phyloP scores from a whole-genome alignment of 1,140 invertebrate genomes.

The Aphelinus atriplicis region DNA sequence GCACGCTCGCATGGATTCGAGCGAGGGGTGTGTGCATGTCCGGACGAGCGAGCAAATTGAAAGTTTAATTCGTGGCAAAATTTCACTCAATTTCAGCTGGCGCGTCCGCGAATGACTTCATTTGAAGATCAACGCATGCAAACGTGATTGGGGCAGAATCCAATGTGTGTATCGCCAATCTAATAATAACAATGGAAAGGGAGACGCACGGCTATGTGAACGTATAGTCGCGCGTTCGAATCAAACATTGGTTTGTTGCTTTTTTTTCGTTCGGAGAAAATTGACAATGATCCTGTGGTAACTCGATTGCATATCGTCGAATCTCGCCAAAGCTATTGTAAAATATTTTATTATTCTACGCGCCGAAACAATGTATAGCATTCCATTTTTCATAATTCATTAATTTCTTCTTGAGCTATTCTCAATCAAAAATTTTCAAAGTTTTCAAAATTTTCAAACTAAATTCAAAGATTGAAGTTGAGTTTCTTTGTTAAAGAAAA shows the following conservation, averaged over 20 bases:
- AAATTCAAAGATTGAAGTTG: no score
- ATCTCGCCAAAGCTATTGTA: neutral
- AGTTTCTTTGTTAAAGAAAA: no score
- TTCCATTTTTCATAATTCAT: no score
- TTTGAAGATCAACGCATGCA: slow-evolving; percentile 31
- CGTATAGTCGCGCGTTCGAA: neutral
- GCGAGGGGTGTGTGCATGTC: neutral
- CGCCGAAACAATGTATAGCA: no score
- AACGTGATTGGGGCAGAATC: slow-evolving; percentile 7
- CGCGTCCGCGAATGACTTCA: slow-evolving; percentile 21
- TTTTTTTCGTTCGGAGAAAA: slow-evolving; percentile 2
- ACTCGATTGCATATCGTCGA: neutral
- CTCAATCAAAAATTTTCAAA: no score
- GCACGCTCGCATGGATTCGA: no score
- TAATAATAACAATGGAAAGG: slow-evolving; percentile 25
- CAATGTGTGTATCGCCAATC: neutral
- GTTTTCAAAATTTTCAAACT: no score
- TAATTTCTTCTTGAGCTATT: no score
- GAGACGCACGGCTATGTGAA: neutral
- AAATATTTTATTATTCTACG: no score
- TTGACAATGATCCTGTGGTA: neutral
- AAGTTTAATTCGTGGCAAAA: slow-evolving; percentile 35
- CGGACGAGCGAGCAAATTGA: slow-evolving; percentile 27
- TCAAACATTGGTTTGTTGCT: neutral
- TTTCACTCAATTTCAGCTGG: slow-evolving; percentile 25